phyloP scores from a whole-genome alignment of 1,140 invertebrate genomes.

The Pogonognathellus flavescens region DNA sequence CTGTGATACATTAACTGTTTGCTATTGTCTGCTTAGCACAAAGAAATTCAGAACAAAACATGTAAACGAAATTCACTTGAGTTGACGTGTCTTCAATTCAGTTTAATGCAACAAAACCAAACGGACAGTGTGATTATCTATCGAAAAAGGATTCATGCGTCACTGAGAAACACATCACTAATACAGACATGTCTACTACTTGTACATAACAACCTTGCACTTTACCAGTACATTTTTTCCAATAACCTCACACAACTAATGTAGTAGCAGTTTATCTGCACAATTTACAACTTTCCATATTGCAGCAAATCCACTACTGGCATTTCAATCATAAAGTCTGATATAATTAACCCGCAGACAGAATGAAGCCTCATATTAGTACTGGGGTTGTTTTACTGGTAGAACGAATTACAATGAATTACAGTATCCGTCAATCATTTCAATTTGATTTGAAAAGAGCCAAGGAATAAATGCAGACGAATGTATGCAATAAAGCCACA shows the following conservation, averaged over 20 bases:
- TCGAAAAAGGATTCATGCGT: slow-evolving; percentile 43
- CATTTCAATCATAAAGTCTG: too few species aligned
- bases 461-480: not conserved
- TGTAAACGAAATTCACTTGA: slow-evolving; percentile 25
- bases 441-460: not conserved
- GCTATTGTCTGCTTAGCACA: too few species aligned
- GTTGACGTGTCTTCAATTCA: slow-evolving; percentile 36
- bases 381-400: too few species aligned
- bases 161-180: not conserved
- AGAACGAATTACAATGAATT: not conserved
- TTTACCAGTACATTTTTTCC: too few species aligned
- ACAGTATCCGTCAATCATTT: not conserved
- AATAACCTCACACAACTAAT: too few species aligned
- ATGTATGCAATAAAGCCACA: too few species aligned
- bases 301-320: too few species aligned
- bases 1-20: not conserved
- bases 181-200: not conserved
- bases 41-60: not conserved
- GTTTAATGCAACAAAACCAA: slow-evolving; percentile 24
- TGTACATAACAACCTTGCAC: too few species aligned
- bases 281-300: too few species aligned
- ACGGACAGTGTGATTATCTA: not conserved
- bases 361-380: too few species aligned
- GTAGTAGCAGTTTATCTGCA: too few species aligned
- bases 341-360: too few species aligned